Evolutionary conservation across 2,113 vertebrate species (phyloP).

Genomic region (Otis tarda): DNA sequence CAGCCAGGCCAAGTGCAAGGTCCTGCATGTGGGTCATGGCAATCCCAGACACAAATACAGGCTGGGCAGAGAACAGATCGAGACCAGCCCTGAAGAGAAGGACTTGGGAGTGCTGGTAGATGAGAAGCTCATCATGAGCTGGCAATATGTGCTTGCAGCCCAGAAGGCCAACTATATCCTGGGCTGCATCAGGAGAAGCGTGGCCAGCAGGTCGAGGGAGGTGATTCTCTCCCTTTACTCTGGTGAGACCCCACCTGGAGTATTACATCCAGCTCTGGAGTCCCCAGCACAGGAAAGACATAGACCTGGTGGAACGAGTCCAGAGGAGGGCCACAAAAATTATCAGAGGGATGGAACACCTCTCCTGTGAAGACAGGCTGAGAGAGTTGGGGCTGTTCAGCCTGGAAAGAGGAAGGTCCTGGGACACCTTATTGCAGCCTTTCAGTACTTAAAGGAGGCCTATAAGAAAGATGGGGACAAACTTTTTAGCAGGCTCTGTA

Average conservation of each 20-base stretch:
- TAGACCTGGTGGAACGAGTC: not conserved
- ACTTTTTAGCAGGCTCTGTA: not conserved
- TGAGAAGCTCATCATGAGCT: not conserved
- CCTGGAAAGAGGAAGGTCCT: not conserved
- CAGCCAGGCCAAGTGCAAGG: not conserved
- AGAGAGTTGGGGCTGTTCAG: not conserved
- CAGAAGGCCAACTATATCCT: not conserved
- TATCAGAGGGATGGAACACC: not conserved
- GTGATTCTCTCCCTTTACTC: not conserved
- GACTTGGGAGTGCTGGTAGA: not conserved
- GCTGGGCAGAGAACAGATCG: not conserved
- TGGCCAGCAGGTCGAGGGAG: not conserved
- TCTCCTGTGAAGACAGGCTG: not conserved
- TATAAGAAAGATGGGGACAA: not conserved
- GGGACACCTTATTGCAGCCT: not conserved
- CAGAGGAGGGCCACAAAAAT: no score
- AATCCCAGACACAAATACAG: not conserved
- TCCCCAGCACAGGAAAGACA: no score
- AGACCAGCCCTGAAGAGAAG: not conserved
- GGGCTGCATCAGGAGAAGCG: not conserved
- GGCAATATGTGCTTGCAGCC: not conserved
- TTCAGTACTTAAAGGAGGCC: not conserved
- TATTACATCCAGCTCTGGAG: not conserved
- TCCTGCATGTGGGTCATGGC: not conserved
- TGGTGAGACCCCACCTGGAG: not conserved